Percentiles rank a stretch among this genome's conserved stretches.
Evolutionary conservation across 1,140 invertebrate genomes (phyloP).

Genomic region (Adoxophyes honmai): DNA sequence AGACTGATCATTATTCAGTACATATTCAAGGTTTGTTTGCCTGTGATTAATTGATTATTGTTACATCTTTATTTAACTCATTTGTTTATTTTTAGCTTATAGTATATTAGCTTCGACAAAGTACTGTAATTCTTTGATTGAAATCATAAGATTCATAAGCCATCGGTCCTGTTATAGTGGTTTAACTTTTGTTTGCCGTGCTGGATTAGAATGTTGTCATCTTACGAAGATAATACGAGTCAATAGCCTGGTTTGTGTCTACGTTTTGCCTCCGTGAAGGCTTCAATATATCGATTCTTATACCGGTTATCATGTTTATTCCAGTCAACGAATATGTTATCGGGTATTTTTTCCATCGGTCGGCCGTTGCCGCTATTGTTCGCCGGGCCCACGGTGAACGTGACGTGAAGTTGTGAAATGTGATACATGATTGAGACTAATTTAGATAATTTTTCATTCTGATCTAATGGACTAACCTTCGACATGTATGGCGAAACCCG

Average conservation of each 20-base stretch:
- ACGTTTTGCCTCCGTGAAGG: constrained; percentile 3
- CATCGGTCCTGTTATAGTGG: too few species aligned
- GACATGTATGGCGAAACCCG: constrained; percentile 5
- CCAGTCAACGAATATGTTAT: background rate
- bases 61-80: background rate
- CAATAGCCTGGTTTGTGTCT: constrained; percentile 5
- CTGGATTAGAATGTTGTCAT: background rate
- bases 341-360: background rate
- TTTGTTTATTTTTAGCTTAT: background rate
- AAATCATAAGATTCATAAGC: too few species aligned
- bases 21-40: constrained; percentile 9
- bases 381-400: background rate
- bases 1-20: background rate
- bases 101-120: too few species aligned
- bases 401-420: constrained; percentile 24
- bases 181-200: background rate
- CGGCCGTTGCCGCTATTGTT: background rate
- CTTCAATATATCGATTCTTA: constrained; percentile 1
- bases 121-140: too few species aligned
- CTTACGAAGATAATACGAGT: constrained; percentile 5
- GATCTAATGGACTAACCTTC: constrained; percentile 27
- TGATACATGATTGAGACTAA: constrained; percentile 27
- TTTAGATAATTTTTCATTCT: constrained; percentile 35
- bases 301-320: constrained; percentile 8
- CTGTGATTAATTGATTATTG: background rate